Evolutionary conservation across 2,888 invertebrate genomes (phyloP).

Genomic region (Apodemia hepburni): DNA sequence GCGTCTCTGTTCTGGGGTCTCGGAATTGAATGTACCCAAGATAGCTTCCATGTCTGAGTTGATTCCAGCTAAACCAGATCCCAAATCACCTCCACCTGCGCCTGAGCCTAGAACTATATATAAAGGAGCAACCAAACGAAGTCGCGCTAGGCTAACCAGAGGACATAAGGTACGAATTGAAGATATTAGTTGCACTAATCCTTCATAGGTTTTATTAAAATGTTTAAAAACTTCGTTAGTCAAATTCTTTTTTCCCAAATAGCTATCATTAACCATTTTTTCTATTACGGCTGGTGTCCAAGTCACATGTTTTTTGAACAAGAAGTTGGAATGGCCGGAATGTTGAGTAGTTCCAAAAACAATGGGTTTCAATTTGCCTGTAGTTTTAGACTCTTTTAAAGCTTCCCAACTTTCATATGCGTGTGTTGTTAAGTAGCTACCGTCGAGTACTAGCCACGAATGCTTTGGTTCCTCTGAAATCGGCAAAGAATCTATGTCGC

Average conservation of each 20-base stretch:
- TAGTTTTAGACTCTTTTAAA: slow-evolving; percentile 54
- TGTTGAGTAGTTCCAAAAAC: slow-evolving; percentile 89
- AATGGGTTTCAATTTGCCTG: slow-evolving; percentile 72
- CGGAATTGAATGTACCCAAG: slow-evolving; percentile 86
- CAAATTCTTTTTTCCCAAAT: slow-evolving; percentile 82
- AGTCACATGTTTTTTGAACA: slow-evolving; percentile 80
- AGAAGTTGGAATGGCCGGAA: slow-evolving; percentile 82
- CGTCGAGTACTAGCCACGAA: slow-evolving; percentile 90
- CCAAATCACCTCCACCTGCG: slow-evolving; percentile 61
- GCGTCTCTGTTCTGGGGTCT: slow-evolving; percentile 85
- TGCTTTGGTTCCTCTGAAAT: slow-evolving; percentile 82
- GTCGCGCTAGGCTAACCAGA: slow-evolving; percentile 82
- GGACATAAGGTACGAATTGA: slow-evolving; percentile 91
- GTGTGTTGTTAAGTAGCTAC: slow-evolving; percentile 83
- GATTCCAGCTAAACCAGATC: slow-evolving; percentile 54
- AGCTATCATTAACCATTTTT: slow-evolving; percentile 81
- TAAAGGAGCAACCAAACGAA: slow-evolving; percentile 83
- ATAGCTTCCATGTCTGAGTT: slow-evolving; percentile 90
- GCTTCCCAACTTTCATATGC: slow-evolving; percentile 83
- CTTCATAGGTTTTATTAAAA: slow-evolving; percentile 85
- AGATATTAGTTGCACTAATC: slow-evolving; percentile 86
- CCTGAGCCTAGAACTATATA: slow-evolving; percentile 87
- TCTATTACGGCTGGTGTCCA: slow-evolving; percentile 85
- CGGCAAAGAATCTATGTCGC: slow-evolving; percentile 80
- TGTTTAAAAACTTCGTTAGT: slow-evolving; percentile 81